Evolutionary conservation across 2,797 vertebrate species (phyloP), one percentile per base, ranked within the genome.

Genomic region (Syngnathus rostellatus): DNA sequence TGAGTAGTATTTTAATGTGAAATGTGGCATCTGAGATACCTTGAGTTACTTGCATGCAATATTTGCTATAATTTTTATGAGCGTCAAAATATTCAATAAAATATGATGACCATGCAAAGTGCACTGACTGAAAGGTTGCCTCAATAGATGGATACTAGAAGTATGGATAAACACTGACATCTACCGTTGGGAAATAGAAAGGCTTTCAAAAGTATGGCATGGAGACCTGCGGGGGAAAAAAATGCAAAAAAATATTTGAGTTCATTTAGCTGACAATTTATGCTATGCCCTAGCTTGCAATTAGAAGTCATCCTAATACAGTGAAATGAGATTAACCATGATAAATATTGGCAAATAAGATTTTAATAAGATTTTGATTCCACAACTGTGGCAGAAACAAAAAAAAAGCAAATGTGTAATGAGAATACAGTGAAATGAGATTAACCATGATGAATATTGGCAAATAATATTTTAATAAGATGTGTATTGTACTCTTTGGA

Each of bases 141-240:
- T 25, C 2, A 43, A 64, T 70, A 61, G 23, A 64, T 61, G 21
- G 60, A 65, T 45, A 25, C 25, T 53, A 59, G 60, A 11, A 68
- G 39, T n/a, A 48, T 64, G 81, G 85, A 75, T 69, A 63, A 72
- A 69, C 60, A 81, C 74, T 79, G 80, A 88, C 90, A 90, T 87
- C 90, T 87, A 78, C 85, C 87, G 89, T 69, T 48, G 54, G 21
- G 3, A 61, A 46, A 6, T 2, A 8, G 16, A 40, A 40, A 60
- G 3, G 1, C 7, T 54, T 54, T 12, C 21, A 54, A 23, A 23
- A 25, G 10, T 54, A 54, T 10, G 12, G 10, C 6, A 48, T 48
- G 41, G 11, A 43, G 41, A 43, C 41, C 41, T 43, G 41, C 41
- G 41, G 41, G 41, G 41, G 11, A 3, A 2, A 9, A 43, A 43